Percentiles rank a stretch among this genome's conserved stretches.
These are phyloP conservation scores for Stictocephala bisonia DNA, from an alignment of 2,888 invertebrate genomes.

Conservation along the genomic window DNA sequence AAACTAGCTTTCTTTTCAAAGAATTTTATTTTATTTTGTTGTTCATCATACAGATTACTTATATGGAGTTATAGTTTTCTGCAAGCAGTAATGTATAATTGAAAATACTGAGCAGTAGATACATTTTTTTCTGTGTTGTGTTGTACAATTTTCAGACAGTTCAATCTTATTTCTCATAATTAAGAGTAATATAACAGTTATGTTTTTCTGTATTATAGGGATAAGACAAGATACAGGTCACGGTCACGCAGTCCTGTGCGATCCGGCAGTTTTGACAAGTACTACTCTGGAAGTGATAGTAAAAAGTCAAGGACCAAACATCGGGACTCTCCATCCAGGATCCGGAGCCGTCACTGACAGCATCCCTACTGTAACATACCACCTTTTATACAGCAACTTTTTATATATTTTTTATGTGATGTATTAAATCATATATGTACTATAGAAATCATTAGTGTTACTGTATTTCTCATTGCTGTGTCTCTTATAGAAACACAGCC, in stretches of 20 bases:
- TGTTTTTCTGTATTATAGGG: no score
- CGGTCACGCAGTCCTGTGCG: constrained; percentile 65
- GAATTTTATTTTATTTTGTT: no score
- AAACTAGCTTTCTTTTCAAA: no score
- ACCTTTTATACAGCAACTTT: not conserved
- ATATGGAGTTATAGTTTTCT: no score
- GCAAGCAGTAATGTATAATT: no score
- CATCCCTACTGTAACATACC: not conserved
- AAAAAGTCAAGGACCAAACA: constrained; percentile 55
- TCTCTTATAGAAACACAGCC: not conserved
- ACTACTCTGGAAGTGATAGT: constrained; percentile 56
- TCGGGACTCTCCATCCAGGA: constrained; percentile 49
- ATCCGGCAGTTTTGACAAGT: constrained; percentile 64
- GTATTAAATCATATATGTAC: not conserved
- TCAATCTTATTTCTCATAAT: no score
- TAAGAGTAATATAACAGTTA: no score
- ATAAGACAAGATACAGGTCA: constrained; percentile 62
- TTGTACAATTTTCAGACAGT: no score
- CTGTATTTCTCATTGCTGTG: not conserved
- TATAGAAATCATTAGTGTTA: constrained; percentile 9
- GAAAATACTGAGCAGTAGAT: no score
- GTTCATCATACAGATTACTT: no score
- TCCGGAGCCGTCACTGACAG: constrained; percentile 52
- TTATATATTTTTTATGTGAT: not conserved
- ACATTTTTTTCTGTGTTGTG: no score